Base-by-base conservation (phyloP, 2,113 vertebrate genomes). In the Glaucidium brasilianum region DNA sequence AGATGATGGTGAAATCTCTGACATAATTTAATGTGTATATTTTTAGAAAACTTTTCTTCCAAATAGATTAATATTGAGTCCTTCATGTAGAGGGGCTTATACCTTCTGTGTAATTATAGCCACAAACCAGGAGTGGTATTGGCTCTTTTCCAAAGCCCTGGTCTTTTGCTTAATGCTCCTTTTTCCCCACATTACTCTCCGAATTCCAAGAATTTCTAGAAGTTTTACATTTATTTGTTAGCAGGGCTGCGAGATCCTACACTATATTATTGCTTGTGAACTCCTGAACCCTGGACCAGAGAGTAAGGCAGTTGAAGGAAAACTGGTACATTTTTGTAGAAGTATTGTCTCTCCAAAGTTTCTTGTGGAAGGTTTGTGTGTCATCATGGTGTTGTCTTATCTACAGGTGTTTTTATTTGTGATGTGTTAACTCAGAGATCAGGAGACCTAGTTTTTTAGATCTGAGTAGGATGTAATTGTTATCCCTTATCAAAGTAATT, bases 241-340 rank as follows among this genome's bases (percentile, higher is more conserved):
- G 39, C 4, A 63, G 26, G 23, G 11, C 37, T 92, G 47, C 10
- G 81, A 43, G 67, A 43, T 82, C 37, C 47, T 72, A 3, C 29
- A 10, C 20, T 35, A 2, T 29, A 3, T 30, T 90, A 22, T 35
- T 45, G 34, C 11, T 35, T 53, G n/a, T 45, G 47, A 73, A 21
- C n/a, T n/a, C 15, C 23, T 43, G 41, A 60, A 30, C 0, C 0
- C 5, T 23, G 35, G 30, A 41, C 21, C 30, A 18, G 0, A 39
- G 10, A 66, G 11, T 21, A 50, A 72, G 50, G 8, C 32, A 39
- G 4, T 0, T 26, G 39, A 63, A 64, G 52, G 11, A 75, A 69
- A 47, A 59, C 5, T 2, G 2, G 29, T 10, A 66, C 11, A 5
- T 45, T 45, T 72, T 85, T 85, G 35, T 37, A 34, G 35, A 21